Evolutionary conservation across 1,140 invertebrate species (phyloP).

Genomic region (Drosophila tropicalis): DNA sequence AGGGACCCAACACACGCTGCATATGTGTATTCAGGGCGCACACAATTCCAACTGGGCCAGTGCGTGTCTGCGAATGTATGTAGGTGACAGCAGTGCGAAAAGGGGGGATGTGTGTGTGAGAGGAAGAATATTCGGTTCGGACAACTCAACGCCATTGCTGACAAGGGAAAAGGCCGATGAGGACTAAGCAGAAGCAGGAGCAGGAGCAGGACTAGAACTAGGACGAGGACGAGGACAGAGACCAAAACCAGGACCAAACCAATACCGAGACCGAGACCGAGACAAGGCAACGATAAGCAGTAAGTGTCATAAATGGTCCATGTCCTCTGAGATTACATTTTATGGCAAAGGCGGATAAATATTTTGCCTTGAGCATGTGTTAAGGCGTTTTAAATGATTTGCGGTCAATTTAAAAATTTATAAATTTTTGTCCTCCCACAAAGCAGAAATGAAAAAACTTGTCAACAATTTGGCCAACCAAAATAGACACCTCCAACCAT

Average conservation of each 20-base stretch:
- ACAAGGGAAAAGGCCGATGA: slow-evolving; percentile 19
- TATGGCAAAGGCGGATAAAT: slow-evolving; percentile 32
- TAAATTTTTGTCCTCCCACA: slow-evolving; percentile 14
- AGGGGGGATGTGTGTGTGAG: background rate
- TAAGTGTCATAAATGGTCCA: slow-evolving; percentile 31
- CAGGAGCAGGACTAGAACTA: background rate
- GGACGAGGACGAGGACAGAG: background rate
- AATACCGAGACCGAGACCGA: slow-evolving; percentile 7
- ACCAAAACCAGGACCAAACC: background rate
- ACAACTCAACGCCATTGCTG: slow-evolving; percentile 24
- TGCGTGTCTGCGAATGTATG: slow-evolving; percentile 18
- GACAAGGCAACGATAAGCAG: slow-evolving; percentile 27
- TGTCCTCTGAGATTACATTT: slow-evolving; percentile 33
- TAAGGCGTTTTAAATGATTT: slow-evolving; percentile 40
- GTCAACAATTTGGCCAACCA: background rate
- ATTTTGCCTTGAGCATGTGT: slow-evolving; percentile 37
- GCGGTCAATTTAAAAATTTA: slow-evolving; percentile 40
- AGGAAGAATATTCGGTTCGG: background rate
- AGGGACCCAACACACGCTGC: too few species aligned
- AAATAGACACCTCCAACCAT: background rate
- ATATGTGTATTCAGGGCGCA: background rate
- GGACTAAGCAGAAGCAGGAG: background rate
- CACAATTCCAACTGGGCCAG: slow-evolving; percentile 4
- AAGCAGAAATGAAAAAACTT: slow-evolving; percentile 6
- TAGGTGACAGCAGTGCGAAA: slow-evolving; percentile 22